phyloP scores from a whole-genome alignment of 92 coral and sea anemone species.

The Metridium senile region DNA sequence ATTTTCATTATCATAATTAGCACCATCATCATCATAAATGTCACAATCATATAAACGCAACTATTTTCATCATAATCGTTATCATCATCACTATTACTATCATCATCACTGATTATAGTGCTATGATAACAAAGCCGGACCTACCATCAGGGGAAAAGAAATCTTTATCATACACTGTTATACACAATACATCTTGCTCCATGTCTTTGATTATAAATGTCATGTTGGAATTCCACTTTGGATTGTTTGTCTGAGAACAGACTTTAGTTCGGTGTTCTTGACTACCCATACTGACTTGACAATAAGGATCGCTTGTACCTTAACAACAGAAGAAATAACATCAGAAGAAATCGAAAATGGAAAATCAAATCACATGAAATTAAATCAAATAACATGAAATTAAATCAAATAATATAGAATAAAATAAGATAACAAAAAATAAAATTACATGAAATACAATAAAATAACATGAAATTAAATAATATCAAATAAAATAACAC shows the following conservation, averaged over 20 bases:
- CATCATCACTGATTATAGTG: neutral
- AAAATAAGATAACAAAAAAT: too few relatives aligned
- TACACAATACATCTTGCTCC: conserved; percentile 91
- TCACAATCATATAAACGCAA: too few relatives aligned
- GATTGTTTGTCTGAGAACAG: conserved; percentile 89
- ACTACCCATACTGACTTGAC: conserved; percentile 99
- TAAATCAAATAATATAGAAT: too few relatives aligned
- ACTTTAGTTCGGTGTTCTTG: conserved; percentile 93
- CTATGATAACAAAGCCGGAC: neutral
- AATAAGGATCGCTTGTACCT: conserved; percentile 97
- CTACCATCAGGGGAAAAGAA: conserved; percentile 95
- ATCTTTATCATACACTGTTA: conserved; percentile 95
- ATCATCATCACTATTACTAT: neutral
- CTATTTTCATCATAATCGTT: neutral
- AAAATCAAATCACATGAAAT: too few relatives aligned
- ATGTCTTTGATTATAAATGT: conserved; percentile 79
- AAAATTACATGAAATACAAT: too few relatives aligned
- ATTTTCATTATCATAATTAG: too few relatives aligned
- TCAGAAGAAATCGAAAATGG: neutral
- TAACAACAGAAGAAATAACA: neutral
- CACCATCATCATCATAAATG: too few relatives aligned
- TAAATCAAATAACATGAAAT: too few relatives aligned
- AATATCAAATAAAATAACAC: too few relatives aligned
- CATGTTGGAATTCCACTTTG: conserved; percentile 94
- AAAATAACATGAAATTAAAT: too few relatives aligned